Conservation (phyloP, 2,113 vertebrate species). For the Hemichromis elongatus region DNA sequence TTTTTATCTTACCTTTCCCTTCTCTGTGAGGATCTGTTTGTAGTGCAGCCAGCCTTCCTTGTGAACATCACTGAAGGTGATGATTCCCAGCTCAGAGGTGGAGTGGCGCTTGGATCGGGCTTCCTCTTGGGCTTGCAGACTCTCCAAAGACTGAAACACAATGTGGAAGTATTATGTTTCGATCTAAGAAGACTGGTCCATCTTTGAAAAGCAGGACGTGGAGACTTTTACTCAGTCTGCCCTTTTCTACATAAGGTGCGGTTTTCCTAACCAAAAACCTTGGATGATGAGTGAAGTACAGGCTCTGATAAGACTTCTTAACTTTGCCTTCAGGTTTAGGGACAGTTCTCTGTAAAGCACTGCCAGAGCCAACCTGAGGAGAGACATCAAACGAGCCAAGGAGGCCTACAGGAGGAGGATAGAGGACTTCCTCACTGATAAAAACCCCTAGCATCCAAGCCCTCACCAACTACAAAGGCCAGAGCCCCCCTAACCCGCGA, state of each 20-base stretch:
- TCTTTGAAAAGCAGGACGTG: not conserved
- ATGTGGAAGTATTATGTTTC: not conserved
- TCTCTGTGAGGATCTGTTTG: slow-evolving; percentile 96
- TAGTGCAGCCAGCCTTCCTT: slow-evolving; percentile 95
- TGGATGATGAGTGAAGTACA: not conserved
- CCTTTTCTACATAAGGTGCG: not conserved
- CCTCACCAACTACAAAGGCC: not conserved
- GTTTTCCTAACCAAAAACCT: not conserved
- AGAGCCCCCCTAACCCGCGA: not conserved
- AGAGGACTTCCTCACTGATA: not conserved
- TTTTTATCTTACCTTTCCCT: slow-evolving; percentile 92
- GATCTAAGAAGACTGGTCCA: not conserved
- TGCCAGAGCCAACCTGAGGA: not conserved
- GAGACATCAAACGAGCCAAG: not conserved
- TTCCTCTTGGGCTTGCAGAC: slow-evolving; percentile 82
- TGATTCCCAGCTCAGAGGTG: slow-evolving; percentile 87
- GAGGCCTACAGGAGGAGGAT: not conserved
- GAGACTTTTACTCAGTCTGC: not conserved
- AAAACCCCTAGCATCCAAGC: not conserved
- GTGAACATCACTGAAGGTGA: slow-evolving; percentile 82
- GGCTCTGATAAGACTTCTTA: not conserved
- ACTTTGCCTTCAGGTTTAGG: not conserved
- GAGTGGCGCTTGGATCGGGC: slow-evolving; percentile 87
- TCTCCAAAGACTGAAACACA: slow-evolving; percentile 85
- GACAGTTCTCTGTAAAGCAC: not conserved